Conservation (phyloP, 2,113 vertebrate genomes). For the Cebus imitator region DNA sequence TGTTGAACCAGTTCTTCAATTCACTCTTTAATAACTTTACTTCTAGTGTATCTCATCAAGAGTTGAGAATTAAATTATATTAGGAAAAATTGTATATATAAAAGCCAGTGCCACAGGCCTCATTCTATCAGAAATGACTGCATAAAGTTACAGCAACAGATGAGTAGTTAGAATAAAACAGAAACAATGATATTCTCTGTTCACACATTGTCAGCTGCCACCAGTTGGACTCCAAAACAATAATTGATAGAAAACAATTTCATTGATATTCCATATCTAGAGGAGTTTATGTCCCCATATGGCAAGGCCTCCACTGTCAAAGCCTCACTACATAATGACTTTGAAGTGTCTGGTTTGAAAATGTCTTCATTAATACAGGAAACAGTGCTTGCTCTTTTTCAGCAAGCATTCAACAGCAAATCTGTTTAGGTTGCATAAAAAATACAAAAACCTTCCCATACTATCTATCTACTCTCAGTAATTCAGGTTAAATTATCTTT, state of each 20-base stretch:
- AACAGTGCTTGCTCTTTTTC: not conserved
- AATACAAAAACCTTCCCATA: not conserved
- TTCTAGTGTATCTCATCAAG: not conserved
- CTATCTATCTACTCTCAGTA: not conserved
- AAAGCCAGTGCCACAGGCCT: not conserved
- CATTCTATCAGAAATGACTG: slow-evolving; percentile 62
- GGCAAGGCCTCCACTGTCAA: not conserved
- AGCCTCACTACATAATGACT: not conserved
- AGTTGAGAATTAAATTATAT: not conserved
- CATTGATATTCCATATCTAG: not conserved
- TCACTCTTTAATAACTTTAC: not conserved
- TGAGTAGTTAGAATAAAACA: slow-evolving; percentile 48
- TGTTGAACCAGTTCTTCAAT: not conserved
- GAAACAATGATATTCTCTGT: slow-evolving; percentile 52
- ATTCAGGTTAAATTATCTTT: not conserved
- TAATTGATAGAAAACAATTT: slow-evolving; percentile 34
- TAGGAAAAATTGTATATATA: slow-evolving; percentile 5
- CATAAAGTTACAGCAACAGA: slow-evolving; percentile 69
- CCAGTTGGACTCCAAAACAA: slow-evolving; percentile 43
- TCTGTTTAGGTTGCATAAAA: not conserved
- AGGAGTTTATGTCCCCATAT: slow-evolving; percentile 49
- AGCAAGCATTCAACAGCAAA: not conserved
- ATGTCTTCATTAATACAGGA: slow-evolving; percentile 15
- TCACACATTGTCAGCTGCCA: slow-evolving; percentile 50
- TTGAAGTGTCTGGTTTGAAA: not conserved